Base-by-base conservation (phyloP, 2,113 vertebrate genomes). In the Herpetotheres cachinnans region DNA sequence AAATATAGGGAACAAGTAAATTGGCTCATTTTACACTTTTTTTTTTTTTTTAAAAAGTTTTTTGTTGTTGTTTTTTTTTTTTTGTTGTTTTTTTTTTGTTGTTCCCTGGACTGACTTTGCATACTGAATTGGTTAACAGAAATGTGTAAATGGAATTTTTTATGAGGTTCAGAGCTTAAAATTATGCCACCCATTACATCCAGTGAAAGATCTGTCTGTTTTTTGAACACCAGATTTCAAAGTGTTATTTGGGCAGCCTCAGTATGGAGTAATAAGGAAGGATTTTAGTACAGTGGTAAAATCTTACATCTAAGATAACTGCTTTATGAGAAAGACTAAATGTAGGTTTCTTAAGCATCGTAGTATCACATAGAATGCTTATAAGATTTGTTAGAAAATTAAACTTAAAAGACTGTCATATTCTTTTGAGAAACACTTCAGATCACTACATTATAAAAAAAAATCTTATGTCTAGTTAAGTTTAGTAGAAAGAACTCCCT, bases 261-360 rank as follows among this genome's bases (percentile, higher is more conserved):
- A 55, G 29, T 44, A 2, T 25, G 47, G 62, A 40, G 86, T 96
- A 91, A 82, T 96, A 86, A 91, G 83, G 79, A 92, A 92, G 65
- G 27, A 72, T 85, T 97, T 97, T 95, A 96, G 56, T 93, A 17
- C 40, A 73, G 92, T 69, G 66, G 70, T 96, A 95, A 95, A 96
- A 93, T 89, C 83, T 81, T 90, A 65, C 49, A 76, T 86, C 82
- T 93, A 78, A 88, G 52, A 76, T 88, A 92, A 82, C 77, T 76
- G 10, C 62, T 92, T 94, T 94, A 92, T 58, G 79, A 84, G 84
- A 80, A 76, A 90, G 84, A 82, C 50, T 87, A 74, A 94, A 74
- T 40, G 69, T 38, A 40, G 26, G 20, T 84, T 96, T 84, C 89
- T 95, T 95, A 90, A 95, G 65, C 20, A 74, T 27, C 34, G 30